These are phyloP conservation scores for Pterocles orientalis DNA, from an alignment of 2,113 vertebrate genomes.

Conservation along the genomic window DNA sequence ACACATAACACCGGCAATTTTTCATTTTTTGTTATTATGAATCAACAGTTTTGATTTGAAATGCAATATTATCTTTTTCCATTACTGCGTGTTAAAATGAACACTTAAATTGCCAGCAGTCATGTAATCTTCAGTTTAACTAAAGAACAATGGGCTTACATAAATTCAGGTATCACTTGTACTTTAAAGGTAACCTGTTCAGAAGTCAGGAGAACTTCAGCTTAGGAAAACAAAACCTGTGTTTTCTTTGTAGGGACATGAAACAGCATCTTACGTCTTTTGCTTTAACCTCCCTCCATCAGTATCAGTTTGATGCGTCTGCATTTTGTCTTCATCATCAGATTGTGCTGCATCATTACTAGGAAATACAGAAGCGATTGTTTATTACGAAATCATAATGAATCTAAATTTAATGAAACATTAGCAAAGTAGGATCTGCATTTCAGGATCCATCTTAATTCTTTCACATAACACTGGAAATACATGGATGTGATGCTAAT, in stretches of 20 bases:
- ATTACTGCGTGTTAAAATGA: background rate
- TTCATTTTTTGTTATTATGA: background rate
- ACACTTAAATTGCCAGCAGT: background rate
- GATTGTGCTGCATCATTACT: constrained; percentile 96
- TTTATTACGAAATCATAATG: background rate
- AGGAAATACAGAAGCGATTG: constrained; percentile 3
- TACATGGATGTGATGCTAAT: background rate
- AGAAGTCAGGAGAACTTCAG: background rate
- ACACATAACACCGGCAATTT: background rate
- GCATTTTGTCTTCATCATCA: constrained; percentile 95
- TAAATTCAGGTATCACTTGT: background rate
- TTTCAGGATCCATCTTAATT: background rate
- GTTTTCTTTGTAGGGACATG: background rate
- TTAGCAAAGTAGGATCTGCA: background rate
- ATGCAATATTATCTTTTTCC: background rate
- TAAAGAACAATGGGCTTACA: background rate
- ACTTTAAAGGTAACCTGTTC: background rate
- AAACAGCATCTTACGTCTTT: constrained; percentile 86
- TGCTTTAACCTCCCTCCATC: constrained; percentile 97
- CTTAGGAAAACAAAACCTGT: background rate
- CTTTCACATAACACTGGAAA: background rate
- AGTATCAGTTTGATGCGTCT: constrained; percentile 84
- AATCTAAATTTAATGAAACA: background rate
- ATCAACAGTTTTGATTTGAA: background rate
- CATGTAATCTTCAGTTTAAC: background rate